Evolutionary conservation across 2,888 invertebrate species (phyloP).

Genomic region (Halictus quadricinctus): DNA sequence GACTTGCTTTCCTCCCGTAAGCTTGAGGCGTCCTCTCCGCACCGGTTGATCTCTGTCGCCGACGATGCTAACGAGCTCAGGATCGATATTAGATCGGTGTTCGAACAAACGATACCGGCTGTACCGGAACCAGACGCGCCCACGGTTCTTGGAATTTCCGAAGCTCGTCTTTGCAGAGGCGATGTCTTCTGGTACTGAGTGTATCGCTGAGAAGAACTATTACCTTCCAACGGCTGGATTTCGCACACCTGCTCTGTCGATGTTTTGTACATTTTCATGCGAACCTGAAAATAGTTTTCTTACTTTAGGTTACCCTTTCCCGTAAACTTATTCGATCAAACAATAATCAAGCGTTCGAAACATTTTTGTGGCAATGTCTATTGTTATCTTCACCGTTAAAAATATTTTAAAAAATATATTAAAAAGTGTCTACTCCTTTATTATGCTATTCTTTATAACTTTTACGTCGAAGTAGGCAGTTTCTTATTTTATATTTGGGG

Average conservation of each 20-base stretch:
- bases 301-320: no score
- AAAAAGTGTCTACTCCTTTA: no score
- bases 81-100: constrained; percentile 91
- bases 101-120: constrained; percentile 90
- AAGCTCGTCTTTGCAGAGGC: constrained; percentile 85
- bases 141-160: constrained; percentile 86
- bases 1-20: constrained; percentile 52
- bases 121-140: constrained; percentile 73
- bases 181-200: constrained; percentile 75
- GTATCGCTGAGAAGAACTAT: constrained; percentile 82
- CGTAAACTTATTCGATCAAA: no score
- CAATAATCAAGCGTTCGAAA: no score
- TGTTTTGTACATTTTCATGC: constrained; percentile 93
- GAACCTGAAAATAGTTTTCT: constrained; percentile 82
- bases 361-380: no score
- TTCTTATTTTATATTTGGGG: no score
- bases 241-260: constrained; percentile 89
- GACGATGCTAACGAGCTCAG: constrained; percentile 91
- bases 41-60: constrained; percentile 88
- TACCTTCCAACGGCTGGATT: constrained; percentile 90
- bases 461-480: no score
- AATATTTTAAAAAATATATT: no score
- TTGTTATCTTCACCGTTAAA: no score
- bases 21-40: constrained; percentile 58
- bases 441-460: no score